These are phyloP conservation scores for Clarias magur DNA, from an alignment of 2,113 vertebrate species.

Conservation along the genomic window DNA sequence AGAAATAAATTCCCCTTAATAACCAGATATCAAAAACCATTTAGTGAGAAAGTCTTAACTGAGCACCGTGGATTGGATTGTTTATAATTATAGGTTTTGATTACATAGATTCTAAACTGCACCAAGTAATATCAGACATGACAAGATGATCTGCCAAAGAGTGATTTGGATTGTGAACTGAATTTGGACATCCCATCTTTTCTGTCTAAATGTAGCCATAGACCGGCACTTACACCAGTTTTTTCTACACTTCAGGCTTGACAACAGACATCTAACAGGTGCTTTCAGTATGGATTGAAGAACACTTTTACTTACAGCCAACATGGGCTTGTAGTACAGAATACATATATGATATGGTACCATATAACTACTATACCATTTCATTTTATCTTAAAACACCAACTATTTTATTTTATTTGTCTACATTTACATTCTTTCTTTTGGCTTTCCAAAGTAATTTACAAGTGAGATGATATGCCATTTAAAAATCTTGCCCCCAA, in stretches of 20 bases:
- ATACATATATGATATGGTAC: neutral
- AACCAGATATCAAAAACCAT: neutral
- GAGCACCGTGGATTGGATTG: neutral
- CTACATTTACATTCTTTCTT: neutral
- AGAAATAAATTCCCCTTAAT: neutral
- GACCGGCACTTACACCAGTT: neutral
- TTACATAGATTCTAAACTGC: neutral
- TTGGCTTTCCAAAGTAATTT: neutral
- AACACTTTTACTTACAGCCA: slow-evolving; percentile 11
- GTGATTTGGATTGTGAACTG: neutral
- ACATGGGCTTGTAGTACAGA: neutral
- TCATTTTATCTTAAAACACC: neutral
- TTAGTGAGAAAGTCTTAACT: neutral
- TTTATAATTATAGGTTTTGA: neutral
- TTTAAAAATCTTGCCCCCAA: neutral
- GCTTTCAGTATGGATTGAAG: neutral
- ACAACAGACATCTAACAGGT: neutral
- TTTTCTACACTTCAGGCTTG: neutral
- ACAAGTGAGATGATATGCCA: neutral
- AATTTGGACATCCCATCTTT: neutral
- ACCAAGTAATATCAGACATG: neutral
- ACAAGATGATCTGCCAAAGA: neutral
- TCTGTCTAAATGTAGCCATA: neutral
- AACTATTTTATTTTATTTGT: neutral
- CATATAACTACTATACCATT: neutral